Evolutionary conservation across 2,888 invertebrate genomes (phyloP), one percentile per base, ranked within the genome.

Genomic region (Sminthurides aquaticus): DNA sequence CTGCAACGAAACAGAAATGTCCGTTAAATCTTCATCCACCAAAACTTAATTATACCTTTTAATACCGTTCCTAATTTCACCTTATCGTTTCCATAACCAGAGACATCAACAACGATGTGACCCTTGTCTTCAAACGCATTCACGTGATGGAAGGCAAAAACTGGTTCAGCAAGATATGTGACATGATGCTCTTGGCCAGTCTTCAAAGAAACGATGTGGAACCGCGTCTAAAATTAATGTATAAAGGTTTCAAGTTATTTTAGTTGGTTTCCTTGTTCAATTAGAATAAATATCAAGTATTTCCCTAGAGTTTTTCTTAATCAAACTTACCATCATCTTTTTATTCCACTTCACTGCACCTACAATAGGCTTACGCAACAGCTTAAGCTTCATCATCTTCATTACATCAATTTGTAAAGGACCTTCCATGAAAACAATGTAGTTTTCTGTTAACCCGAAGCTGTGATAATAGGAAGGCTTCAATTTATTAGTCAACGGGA

Each of bases 111-210:
- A 20, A 79, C 69, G n/a, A 78, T 20, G 68, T 76, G 69, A 3
- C 76, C 79, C 63, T 80, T 77, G 54, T 79, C 78, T 75, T 83
- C 83, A 73, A 79, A 83, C 2, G 81, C 78, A 74, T 83, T 83
- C 60, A 81, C 79, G 69, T 81, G 80, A 73, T 84, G 83, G 74
- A 82, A 81, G 26, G 79, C 77, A 75, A 83, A 82, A 69, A 82
- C 79, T 0, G 78, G 76, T 5, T 78, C 77, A 0, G 81, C 76
- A 62, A 77, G 75, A 71, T 79, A 82, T 22, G 75, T 75, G 0
- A 75, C 69, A 1, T 76, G 76, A 11, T 78, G 65, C 25, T 76
- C 67, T 64, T 78, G 75, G 2, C 81, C 81, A 34, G 77, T 78
- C 11, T 69, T 70, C 65, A 79, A 78, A 26, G 79, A 76, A 15